Conservation (phyloP, 2,797 vertebrate genomes). For the Aeoliscus strigatus region DNA sequence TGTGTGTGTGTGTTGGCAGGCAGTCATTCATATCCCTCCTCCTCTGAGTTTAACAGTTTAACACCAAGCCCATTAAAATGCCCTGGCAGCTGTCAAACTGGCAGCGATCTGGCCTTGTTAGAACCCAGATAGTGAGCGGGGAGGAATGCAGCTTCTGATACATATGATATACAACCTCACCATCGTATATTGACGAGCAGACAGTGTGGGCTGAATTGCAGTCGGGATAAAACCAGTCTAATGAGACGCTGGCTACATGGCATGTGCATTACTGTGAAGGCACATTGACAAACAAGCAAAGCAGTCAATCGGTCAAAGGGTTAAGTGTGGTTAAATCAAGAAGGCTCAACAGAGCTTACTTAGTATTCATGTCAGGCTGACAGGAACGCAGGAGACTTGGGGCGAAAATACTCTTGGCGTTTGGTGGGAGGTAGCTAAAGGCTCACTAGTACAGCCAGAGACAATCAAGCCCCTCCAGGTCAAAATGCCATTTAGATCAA, state of each 20-base stretch:
- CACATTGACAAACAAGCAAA: constrained; percentile 49
- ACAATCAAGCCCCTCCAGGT: constrained; percentile 53
- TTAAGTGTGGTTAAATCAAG: constrained; percentile 58
- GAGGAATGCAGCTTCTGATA: constrained; percentile 45
- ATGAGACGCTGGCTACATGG: constrained; percentile 28
- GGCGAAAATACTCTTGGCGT: constrained; percentile 40
- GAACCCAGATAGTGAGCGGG: constrained; percentile 47
- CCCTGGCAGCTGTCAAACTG: constrained; percentile 73
- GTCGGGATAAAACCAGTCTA: constrained; percentile 31
- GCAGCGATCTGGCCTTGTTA: constrained; percentile 70
- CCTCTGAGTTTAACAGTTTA: constrained; percentile 67
- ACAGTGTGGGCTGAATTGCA: constrained; percentile 22
- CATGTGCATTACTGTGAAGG: constrained; percentile 24
- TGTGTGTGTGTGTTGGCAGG: too few relatives aligned
- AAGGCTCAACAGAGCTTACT: constrained; percentile 41
- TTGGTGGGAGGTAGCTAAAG: constrained; percentile 35
- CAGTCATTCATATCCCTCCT: constrained; percentile 44
- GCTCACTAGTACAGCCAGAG: constrained; percentile 55
- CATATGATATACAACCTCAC: constrained; percentile 47
- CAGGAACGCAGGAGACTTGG: constrained; percentile 46
- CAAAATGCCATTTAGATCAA: constrained; percentile 57
- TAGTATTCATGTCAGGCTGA: constrained; percentile 57
- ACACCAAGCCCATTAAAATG: constrained; percentile 68
- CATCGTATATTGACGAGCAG: constrained; percentile 39
- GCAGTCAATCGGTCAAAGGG: constrained; percentile 54